These are phyloP conservation scores for Electrophaes corylata DNA, from an alignment of 2,888 invertebrate species.

Conservation along the genomic window DNA sequence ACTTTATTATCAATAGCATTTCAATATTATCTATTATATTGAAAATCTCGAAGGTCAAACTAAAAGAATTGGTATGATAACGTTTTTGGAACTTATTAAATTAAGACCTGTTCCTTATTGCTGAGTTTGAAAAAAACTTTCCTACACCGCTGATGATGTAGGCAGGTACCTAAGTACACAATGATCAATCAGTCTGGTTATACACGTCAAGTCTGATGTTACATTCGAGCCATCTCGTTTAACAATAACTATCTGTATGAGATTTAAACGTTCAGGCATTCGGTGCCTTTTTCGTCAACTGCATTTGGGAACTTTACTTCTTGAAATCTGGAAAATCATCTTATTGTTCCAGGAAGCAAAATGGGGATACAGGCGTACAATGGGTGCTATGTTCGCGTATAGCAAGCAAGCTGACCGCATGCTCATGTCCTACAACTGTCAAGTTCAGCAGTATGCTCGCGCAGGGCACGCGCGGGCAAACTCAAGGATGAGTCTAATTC, in stretches of 20 bases:
- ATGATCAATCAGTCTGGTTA: neutral
- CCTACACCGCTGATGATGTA: neutral
- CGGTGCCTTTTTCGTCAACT: neutral
- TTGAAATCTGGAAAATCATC: neutral
- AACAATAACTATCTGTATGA: too few species aligned
- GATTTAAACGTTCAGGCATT: neutral
- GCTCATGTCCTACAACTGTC: slow-evolving; percentile 83
- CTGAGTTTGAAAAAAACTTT: neutral
- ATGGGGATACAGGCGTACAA: slow-evolving; percentile 82
- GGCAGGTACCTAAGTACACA: too few species aligned
- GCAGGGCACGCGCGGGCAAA: slow-evolving; percentile 72
- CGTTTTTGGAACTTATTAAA: too few species aligned
- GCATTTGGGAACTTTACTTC: neutral
- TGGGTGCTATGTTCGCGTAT: slow-evolving; percentile 83
- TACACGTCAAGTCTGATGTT: neutral
- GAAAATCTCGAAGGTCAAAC: too few species aligned
- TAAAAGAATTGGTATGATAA: too few species aligned
- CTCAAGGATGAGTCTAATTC: slow-evolving; percentile 88
- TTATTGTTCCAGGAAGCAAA: slow-evolving; percentile 76
- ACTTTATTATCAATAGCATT: neutral
- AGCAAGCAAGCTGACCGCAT: slow-evolving; percentile 80
- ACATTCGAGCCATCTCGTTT: too few species aligned
- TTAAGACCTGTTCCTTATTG: neutral
- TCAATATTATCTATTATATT: neutral
- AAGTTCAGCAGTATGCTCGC: slow-evolving; percentile 78